phyloP scores from a whole-genome alignment of 2,113 vertebrate species.

The Arothron firmamentum region DNA sequence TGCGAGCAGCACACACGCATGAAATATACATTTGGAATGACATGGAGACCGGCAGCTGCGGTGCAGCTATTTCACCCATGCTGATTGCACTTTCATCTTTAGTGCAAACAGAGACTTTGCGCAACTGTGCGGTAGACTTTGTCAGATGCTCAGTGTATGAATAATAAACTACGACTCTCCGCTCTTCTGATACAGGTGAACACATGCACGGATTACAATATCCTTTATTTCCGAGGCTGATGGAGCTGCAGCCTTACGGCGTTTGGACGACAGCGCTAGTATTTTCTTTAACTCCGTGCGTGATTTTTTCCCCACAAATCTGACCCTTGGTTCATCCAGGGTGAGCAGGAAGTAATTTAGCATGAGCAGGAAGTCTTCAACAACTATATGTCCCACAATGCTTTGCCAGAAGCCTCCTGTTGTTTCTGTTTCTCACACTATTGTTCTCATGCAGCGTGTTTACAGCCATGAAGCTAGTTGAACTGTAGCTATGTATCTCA shows the following conservation, averaged over 20 bases:
- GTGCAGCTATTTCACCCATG: not conserved
- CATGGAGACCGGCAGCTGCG: not conserved
- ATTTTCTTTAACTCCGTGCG: slow-evolving; percentile 28
- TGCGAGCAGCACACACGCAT: not conserved
- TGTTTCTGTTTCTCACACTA: slow-evolving; percentile 14
- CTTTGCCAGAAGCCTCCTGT: slow-evolving; percentile 25
- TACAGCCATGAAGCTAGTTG: not conserved
- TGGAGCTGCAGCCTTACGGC: not conserved
- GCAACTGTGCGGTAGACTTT: not conserved
- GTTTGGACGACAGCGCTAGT: too few species aligned
- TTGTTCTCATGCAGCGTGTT: not conserved
- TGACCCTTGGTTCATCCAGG: slow-evolving; percentile 20
- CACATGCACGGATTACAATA: too few species aligned
- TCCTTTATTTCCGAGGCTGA: slow-evolving; percentile 24
- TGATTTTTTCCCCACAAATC: slow-evolving; percentile 53
- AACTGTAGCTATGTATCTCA: not conserved
- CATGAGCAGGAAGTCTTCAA: slow-evolving; percentile 48
- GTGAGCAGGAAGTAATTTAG: slow-evolving; percentile 65
- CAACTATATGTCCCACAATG: slow-evolving; percentile 44
- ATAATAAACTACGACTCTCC: too few species aligned
- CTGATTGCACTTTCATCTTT: slow-evolving; percentile 23
- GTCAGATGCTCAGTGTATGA: slow-evolving; percentile 22
- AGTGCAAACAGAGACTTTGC: not conserved
- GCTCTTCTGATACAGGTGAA: too few species aligned
- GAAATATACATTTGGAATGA: slow-evolving; percentile 24